Evolutionary conservation across 2,888 invertebrate species (phyloP).

Genomic region (Folsomia manolachei): DNA sequence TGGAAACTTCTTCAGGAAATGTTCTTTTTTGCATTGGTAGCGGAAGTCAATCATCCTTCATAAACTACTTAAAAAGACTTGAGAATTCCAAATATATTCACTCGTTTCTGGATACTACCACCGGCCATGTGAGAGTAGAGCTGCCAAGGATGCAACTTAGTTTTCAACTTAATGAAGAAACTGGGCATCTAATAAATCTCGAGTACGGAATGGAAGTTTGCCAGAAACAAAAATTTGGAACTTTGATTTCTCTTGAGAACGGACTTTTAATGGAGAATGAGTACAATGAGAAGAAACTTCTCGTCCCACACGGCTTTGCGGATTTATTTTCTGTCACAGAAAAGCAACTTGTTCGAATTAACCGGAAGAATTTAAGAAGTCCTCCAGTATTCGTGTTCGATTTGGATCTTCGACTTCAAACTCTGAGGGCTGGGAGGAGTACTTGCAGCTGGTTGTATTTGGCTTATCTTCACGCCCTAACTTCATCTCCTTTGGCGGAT

Average conservation of each 20-base stretch:
- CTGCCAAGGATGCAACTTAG: neutral
- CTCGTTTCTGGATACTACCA: neutral
- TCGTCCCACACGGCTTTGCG: neutral
- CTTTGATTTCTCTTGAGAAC: neutral
- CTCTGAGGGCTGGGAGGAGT: slow-evolving; percentile 19
- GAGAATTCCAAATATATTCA: neutral
- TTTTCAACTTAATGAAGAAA: neutral
- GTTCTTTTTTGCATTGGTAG: neutral
- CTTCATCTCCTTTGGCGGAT: slow-evolving; percentile 28
- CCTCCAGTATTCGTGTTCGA: slow-evolving; percentile 21
- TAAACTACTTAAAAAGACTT: neutral
- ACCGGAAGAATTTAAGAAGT: neutral
- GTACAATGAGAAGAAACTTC: neutral
- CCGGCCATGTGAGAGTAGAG: neutral
- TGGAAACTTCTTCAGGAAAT: neutral
- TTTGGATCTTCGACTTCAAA: slow-evolving; percentile 20
- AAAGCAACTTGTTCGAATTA: neutral
- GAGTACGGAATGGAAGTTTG: neutral
- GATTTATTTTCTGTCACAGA: too few relatives aligned
- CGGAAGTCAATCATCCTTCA: neutral
- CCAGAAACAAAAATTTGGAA: neutral
- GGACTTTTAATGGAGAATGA: neutral
- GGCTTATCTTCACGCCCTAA: slow-evolving; percentile 33
- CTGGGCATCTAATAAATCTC: neutral
- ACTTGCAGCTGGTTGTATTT: slow-evolving; percentile 33